Conservation (phyloP, 2,888 invertebrate genomes). For the Adelognathus sp. region DNA sequence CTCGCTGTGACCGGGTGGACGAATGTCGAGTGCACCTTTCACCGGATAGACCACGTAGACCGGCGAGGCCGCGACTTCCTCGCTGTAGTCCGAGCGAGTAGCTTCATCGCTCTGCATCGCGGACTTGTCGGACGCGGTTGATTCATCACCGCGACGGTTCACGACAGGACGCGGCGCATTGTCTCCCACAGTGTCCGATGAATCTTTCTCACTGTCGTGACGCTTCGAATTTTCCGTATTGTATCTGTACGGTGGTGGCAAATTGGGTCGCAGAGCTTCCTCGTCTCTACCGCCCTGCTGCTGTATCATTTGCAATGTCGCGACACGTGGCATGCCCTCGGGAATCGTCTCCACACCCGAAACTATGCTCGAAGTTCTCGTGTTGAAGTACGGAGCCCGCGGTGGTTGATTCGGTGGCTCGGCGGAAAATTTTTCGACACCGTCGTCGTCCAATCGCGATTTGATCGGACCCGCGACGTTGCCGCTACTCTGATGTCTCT, state of each 20-base stretch:
- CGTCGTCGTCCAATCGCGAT: constrained; percentile 74
- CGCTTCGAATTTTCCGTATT: constrained; percentile 75
- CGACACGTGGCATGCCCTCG: constrained; percentile 82
- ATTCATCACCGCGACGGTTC: constrained; percentile 44
- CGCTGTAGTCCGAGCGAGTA: constrained; percentile 64
- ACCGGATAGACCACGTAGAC: constrained; percentile 85
- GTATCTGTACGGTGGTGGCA: constrained; percentile 79
- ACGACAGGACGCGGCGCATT: background rate
- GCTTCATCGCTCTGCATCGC: constrained; percentile 44
- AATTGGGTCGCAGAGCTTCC: constrained; percentile 61
- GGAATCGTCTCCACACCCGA: constrained; percentile 62
- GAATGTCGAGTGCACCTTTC: constrained; percentile 82
- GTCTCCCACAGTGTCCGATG: constrained; percentile 41
- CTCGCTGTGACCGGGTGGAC: constrained; percentile 74
- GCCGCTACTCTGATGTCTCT: constrained; percentile 53
- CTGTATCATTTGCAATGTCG: constrained; percentile 88
- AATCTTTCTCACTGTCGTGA: constrained; percentile 63
- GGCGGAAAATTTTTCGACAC: constrained; percentile 73
- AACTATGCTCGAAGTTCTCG: constrained; percentile 76
- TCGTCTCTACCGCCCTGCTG: constrained; percentile 73
- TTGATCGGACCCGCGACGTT: constrained; percentile 48
- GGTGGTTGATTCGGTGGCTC: constrained; percentile 80
- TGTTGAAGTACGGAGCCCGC: constrained; percentile 79
- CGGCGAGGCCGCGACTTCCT: constrained; percentile 70
- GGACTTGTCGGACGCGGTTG: background rate